A percentile compares a stretch with the other conserved stretches of the same genome.
Evolutionary conservation across 1,140 invertebrate species (phyloP).

Genomic region (Drosophila elegans): DNA sequence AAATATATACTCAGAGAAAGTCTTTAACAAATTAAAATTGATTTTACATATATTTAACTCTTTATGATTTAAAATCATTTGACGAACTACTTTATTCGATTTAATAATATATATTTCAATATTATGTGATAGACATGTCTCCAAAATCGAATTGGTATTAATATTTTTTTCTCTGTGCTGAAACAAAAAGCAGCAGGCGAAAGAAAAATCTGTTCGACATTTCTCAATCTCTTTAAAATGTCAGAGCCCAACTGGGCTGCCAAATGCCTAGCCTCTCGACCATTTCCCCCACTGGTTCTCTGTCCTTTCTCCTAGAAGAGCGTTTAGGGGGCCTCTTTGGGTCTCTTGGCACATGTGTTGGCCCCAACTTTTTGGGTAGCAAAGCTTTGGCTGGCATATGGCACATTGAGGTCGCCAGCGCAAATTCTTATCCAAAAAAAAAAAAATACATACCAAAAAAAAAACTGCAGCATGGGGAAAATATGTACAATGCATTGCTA

Average conservation of each 20-base stretch:
- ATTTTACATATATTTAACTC: too few species aligned
- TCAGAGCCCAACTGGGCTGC: conserved; percentile 39
- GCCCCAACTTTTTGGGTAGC: conserved; percentile 34
- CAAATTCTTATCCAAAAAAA: conserved; percentile 49
- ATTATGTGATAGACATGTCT: too few species aligned
- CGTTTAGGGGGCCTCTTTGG: conserved; percentile 32
- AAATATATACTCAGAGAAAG: conserved; percentile 1
- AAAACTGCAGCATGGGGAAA: conserved; percentile 33
- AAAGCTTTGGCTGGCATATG: conserved; percentile 52
- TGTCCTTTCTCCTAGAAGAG: conserved; percentile 17
- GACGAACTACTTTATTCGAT: too few species aligned
- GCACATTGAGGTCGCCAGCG: conserved; percentile 50
- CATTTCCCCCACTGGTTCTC: background rate
- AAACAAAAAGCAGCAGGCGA: conserved; percentile 13
- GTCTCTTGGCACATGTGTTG: conserved; percentile 42
- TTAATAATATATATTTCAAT: too few species aligned
- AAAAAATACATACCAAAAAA: background rate
- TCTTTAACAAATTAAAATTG: background rate
- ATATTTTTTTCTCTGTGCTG: background rate
- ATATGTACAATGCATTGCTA: conserved; percentile 57
- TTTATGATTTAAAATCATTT: too few species aligned
- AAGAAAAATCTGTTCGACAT: conserved; percentile 25
- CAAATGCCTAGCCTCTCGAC: conserved; percentile 32
- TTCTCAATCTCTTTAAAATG: conserved; percentile 53
- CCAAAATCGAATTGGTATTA: too few species aligned